Evolutionary conservation across 2,888 invertebrate species (phyloP), one percentile per base, ranked within the genome.

Genomic region (Tipula helvola): DNA sequence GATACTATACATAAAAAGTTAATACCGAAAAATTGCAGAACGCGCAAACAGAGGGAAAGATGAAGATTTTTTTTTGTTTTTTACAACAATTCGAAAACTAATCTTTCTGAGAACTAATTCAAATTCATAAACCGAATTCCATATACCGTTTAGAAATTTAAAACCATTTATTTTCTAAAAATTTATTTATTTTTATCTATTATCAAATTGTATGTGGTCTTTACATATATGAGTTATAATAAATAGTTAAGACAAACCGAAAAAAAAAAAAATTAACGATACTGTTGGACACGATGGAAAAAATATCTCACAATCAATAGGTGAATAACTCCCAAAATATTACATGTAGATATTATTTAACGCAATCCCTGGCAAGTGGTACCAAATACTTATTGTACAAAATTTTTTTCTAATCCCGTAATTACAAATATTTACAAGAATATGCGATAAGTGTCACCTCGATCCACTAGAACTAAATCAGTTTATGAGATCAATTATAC

Each of bases 91-190:
- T 39, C 52, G 52, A 16, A 57, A 57, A 57, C 52, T 57, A 57
- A 57, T 57, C 52, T 57, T 57, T 57, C 83, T 83, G 83, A 36
- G 83, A 83, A 83, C 36, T 36, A 36, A 83, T 41, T 84, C 84
- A 84, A 41, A 84, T 84, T 84, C 84, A 84, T 39, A 84, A 84
- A 39, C 41, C 39, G 16, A 84, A 84, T 84, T 39, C 84, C 84
- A 84, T 84, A 41, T 84, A 84, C 84, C 84, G 84, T 84, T 84
- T 84, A 39, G 84, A 71, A 71, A 71, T 28, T 71, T 71, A 71
- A 71, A 71, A 71, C 71, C 71, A 71, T 71, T 71, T 28, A 71
- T 71, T 71, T 71, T 71, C 52, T 16, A 4, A 16, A 52, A 16
- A 7, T 5, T 52, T 52, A 13, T 57, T 57, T 18, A 3, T 71